Base-by-base conservation (phyloP, 2,888 invertebrate genomes). In the Aproaerema taeniolella region DNA sequence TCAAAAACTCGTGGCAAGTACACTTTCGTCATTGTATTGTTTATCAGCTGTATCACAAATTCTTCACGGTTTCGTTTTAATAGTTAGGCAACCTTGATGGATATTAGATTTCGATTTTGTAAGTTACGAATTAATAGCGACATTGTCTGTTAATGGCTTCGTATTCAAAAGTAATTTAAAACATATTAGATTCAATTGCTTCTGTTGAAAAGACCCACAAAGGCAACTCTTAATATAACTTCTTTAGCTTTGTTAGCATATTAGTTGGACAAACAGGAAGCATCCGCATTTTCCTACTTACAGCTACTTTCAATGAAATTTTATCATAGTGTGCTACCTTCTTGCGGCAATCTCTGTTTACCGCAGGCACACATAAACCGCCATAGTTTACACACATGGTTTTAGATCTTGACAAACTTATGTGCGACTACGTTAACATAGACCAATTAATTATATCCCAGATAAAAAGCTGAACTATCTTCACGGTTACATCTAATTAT, bases 1-100 rank as follows among this genome's bases (percentile, higher is more conserved):
- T 87, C 14, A 83, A 73, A 57, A 89, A 89, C 61, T 88, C 90
- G 50, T 89, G 90, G 91, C 90, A 61, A 87, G 89, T 80, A n/a
- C 13, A 10, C n/a, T n/a, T 11, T 9, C 14, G 14, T 30, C 8
- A 30, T 6, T 30, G 8, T 30, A 30, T 7, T 14, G 13, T 13
- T 14, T 31, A n/a, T n/a, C n/a, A n/a, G n/a, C n/a, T n/a, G n/a
- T n/a, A n/a, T n/a, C n/a, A n/a, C 12, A 5, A n/a, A 31, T 31
- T 16, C 16, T 15, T 31, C 31, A 31, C 31, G 31, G 14, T n/a
- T n/a, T n/a, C n/a, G 15, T 14, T 14, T 13, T n/a, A 16, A 5
- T 29, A 29, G 16, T 17, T 10, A 4, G n/a, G 16, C 24, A 33
- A 33, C 24, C 24, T 24, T 33, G 25, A 25, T 24, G 13, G 14